Base-by-base conservation (phyloP, 2,888 invertebrate species). In the Nephrocerus scutellatus region DNA sequence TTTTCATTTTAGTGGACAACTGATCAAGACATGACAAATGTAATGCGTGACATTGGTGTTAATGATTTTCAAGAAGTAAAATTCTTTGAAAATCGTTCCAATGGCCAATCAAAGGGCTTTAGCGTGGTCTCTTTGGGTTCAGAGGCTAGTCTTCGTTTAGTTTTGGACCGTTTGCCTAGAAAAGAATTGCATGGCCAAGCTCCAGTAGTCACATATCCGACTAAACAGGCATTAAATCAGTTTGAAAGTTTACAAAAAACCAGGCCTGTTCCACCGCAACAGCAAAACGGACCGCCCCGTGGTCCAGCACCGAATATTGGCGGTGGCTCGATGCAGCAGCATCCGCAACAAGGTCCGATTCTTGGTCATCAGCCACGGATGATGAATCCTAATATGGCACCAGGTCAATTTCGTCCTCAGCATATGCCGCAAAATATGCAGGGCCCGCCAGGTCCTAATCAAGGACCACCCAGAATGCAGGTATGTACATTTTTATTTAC, bases 71-170 rank as follows among this genome's bases (percentile, higher is more conserved):
- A 93, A 58, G 98, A 99, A 66, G 93, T 98, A 23, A 97, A 97
- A 72, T 99, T 98, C 72, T 96, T 96, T 72, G 98, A 98, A 71
- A 98, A 98, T 73, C 80, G 97, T 57, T 87, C 93, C 22, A 97
- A 97, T 73, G 97, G 97, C 18, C 96, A 96, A 70, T 95, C 93
- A 1, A 97, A 97, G 74, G 93, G 98, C 20, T 98, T 96, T 72
- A 97, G 96, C 65, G 86, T 96, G 33, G 83, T 97, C 52, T 88
- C 92, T 2, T 74, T 98, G 50, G 92, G 89, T 12, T 93, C 95
- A 0, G 96, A 97, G 59, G 76, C 80, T 48, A 93, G 95, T 52
- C 80, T 91, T 68, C 76, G 92, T 39, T 72, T 82, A 59, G 84
- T 93, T 43, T 79, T 97, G 79, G 97, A 98, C 52, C 82, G 91